Percentiles rank a stretch among this genome's conserved stretches.
These are phyloP conservation scores for Sebastolobus alascanus DNA, from an alignment of 2,797 vertebrate genomes.

Conservation along the genomic window DNA sequence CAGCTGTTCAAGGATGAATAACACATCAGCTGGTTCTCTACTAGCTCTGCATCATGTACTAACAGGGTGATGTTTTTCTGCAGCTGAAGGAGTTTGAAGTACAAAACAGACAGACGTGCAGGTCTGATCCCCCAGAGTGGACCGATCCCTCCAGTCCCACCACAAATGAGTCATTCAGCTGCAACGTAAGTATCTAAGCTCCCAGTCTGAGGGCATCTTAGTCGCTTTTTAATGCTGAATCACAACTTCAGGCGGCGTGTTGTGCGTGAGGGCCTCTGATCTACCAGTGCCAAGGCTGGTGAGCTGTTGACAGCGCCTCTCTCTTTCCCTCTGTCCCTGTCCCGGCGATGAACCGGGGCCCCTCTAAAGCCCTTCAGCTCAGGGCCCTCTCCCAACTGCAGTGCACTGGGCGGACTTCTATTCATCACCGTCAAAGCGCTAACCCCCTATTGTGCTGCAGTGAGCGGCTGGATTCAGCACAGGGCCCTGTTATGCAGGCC, in stretches of 20 bases:
- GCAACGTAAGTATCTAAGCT: slow-evolving; percentile 88
- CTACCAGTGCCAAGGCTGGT: slow-evolving; percentile 59
- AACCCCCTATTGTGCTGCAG: slow-evolving; percentile 83
- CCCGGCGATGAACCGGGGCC: slow-evolving; percentile 75
- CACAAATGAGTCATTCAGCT: slow-evolving; percentile 87
- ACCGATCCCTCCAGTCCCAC: slow-evolving; percentile 82
- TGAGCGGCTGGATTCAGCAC: slow-evolving; percentile 76
- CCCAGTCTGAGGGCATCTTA: slow-evolving; percentile 18
- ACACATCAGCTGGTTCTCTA: not conserved
- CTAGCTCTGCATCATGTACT: not conserved
- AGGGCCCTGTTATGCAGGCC: slow-evolving; percentile 77
- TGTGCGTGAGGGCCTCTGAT: slow-evolving; percentile 19
- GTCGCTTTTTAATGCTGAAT: slow-evolving; percentile 52
- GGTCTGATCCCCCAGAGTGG: slow-evolving; percentile 85
- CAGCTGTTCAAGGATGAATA: not conserved
- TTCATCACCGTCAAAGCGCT: slow-evolving; percentile 83
- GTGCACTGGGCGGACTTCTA: slow-evolving; percentile 71
- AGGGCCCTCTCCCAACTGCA: slow-evolving; percentile 72
- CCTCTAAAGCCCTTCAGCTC: slow-evolving; percentile 75
- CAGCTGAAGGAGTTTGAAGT: slow-evolving; percentile 95
- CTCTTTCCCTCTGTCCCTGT: slow-evolving; percentile 55
- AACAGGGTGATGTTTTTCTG: slow-evolving; percentile 29
- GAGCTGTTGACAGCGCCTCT: slow-evolving; percentile 69
- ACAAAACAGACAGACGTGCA: slow-evolving; percentile 86
- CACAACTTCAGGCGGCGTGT: slow-evolving; percentile 37